These are phyloP conservation scores for Dysmachus trigonus DNA, from an alignment of 2,888 invertebrate genomes.

Conservation along the genomic window DNA sequence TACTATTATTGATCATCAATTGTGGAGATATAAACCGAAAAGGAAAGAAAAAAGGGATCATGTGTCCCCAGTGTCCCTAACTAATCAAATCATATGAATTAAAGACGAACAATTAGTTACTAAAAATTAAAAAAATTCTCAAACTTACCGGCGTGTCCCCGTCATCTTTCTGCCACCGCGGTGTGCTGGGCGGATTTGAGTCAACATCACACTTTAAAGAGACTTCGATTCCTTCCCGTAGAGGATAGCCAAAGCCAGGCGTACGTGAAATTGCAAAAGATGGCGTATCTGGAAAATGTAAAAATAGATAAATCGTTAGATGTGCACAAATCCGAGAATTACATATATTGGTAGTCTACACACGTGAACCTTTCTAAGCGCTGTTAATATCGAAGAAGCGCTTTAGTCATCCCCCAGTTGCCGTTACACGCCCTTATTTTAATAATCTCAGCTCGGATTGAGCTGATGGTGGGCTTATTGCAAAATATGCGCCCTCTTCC, in stretches of 20 bases:
- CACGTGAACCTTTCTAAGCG: slow-evolving; percentile 55
- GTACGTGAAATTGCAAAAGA: slow-evolving; percentile 91
- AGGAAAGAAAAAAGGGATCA: too few relatives aligned
- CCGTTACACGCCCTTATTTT: background rate
- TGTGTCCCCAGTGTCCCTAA: too few relatives aligned
- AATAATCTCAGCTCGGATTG: background rate
- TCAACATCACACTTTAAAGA: slow-evolving; percentile 92
- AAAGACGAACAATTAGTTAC: too few relatives aligned
- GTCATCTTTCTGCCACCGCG: slow-evolving; percentile 81
- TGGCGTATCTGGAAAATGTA: slow-evolving; percentile 78
- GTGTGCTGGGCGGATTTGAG: slow-evolving; percentile 87
- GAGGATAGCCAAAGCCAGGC: slow-evolving; percentile 91
- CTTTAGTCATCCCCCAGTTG: slow-evolving; percentile 18
- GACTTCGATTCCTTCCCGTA: slow-evolving; percentile 87
- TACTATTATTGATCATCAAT: too few relatives aligned
- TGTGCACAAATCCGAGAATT: background rate
- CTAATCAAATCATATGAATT: too few relatives aligned
- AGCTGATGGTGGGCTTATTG: background rate
- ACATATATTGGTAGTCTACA: background rate
- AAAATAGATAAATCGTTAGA: slow-evolving; percentile 49
- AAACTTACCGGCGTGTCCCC: slow-evolving; percentile 68
- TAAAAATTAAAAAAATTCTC: background rate
- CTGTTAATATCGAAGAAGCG: slow-evolving; percentile 56
- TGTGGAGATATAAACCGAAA: too few relatives aligned
- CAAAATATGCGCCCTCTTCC: background rate